Evolutionary conservation across 2,113 vertebrate genomes (phyloP).

Genomic region (Corythaeola cristata): DNA sequence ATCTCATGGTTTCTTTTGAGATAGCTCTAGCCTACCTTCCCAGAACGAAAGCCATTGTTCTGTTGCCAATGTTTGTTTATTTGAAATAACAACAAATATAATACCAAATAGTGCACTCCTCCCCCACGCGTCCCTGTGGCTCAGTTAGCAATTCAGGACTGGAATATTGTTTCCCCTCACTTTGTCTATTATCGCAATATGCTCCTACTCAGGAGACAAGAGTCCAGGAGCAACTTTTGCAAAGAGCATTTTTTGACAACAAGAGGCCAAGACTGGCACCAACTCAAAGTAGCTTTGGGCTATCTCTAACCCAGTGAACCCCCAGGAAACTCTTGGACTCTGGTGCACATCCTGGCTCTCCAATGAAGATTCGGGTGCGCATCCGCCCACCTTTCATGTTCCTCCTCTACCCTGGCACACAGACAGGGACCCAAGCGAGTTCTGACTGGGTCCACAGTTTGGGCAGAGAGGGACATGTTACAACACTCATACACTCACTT

Average conservation of each 20-base stretch:
- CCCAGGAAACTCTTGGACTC: not conserved
- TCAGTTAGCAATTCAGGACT: not conserved
- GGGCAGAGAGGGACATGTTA: not conserved
- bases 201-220: not conserved
- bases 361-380: not conserved
- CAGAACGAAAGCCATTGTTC: slow-evolving; percentile 23
- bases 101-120: not conserved
- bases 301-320: not conserved
- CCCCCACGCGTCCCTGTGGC: not conserved
- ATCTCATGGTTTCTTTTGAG: not conserved
- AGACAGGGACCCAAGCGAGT: not conserved
- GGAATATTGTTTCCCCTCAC: not conserved
- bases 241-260: not conserved
- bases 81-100: slow-evolving; percentile 40
- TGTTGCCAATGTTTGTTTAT: slow-evolving; percentile 45
- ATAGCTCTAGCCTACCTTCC: not conserved
- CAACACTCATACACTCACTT: not conserved
- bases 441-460: not conserved
- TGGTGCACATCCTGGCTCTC: not conserved
- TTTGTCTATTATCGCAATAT: not conserved
- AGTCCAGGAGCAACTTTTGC: not conserved
- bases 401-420: not conserved
- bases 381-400: not conserved
- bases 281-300: not conserved
- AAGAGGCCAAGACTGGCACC: not conserved